These are phyloP conservation scores for Pomatorhinus ruficollis DNA, from an alignment of 2,113 vertebrate genomes.

Conservation along the genomic window DNA sequence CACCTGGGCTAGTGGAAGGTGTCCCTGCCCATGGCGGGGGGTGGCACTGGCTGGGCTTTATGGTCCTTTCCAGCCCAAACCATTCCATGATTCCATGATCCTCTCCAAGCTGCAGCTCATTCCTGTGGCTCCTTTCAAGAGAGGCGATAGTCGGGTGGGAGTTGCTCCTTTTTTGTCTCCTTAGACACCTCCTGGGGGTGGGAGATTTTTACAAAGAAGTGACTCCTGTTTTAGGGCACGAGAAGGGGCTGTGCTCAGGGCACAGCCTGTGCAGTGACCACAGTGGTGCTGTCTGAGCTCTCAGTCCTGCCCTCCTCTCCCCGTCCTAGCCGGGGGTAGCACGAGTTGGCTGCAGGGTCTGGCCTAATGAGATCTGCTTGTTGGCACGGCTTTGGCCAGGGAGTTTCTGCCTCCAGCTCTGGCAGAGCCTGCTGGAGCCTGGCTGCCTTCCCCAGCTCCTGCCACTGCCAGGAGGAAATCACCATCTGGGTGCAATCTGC, in stretches of 20 bases:
- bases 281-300: background rate
- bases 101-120: background rate
- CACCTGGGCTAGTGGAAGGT: rapidly evolving
- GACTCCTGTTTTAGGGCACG: rapidly evolving
- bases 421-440: background rate
- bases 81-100: too few species aligned
- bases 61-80: background rate
- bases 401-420: conserved; percentile 10
- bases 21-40: background rate
- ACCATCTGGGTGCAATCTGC: conserved; percentile 38
- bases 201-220: rapidly evolving
- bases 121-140: background rate
- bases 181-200: background rate
- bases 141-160: rapidly evolving
- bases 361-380: background rate
- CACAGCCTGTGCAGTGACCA: background rate
- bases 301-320: background rate
- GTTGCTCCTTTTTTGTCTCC: background rate
- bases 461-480: conserved; percentile 32
- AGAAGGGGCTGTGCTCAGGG: background rate
- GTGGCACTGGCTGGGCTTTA: rapidly evolving
- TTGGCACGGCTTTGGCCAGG: background rate
- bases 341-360: background rate
- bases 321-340: background rate
- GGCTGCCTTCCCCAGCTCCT: conserved; percentile 9